Evolutionary conservation across 2,113 vertebrate genomes (phyloP).

Genomic region (Natator depressus): DNA sequence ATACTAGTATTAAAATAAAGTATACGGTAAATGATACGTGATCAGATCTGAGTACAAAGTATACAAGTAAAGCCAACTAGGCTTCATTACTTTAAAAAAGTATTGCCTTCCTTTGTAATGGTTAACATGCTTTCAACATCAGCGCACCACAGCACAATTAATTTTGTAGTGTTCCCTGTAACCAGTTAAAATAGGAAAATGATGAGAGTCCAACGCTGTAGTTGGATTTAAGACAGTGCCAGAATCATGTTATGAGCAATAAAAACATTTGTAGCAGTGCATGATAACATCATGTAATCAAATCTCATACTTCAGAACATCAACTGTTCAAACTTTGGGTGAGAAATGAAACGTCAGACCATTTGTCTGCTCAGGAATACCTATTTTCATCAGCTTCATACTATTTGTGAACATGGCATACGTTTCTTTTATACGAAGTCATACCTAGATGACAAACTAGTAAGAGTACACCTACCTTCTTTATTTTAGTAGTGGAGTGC

Average conservation of each 20-base stretch:
- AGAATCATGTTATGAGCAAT: not conserved
- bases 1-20: not conserved
- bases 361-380: not conserved
- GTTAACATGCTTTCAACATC: not conserved
- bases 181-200: accelerated
- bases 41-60: not conserved
- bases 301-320: not conserved
- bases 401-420: not conserved
- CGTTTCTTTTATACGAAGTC: not conserved
- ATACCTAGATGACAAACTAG: not conserved
- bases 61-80: not conserved
- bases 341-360: not conserved
- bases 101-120: accelerated
- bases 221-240: accelerated
- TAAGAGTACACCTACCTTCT: not conserved
- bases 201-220: not conserved
- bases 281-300: not conserved
- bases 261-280: accelerated
- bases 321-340: accelerated
- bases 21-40: not conserved
- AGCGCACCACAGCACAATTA: not conserved
- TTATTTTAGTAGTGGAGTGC: not conserved
- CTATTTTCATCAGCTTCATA: not conserved
- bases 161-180: not conserved
- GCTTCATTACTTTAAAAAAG: not conserved